Percentiles rank a stretch among this genome's conserved stretches.
These are phyloP conservation scores for Tetragnatha montana DNA, from an alignment of 2,888 invertebrate genomes.

Conservation along the genomic window DNA sequence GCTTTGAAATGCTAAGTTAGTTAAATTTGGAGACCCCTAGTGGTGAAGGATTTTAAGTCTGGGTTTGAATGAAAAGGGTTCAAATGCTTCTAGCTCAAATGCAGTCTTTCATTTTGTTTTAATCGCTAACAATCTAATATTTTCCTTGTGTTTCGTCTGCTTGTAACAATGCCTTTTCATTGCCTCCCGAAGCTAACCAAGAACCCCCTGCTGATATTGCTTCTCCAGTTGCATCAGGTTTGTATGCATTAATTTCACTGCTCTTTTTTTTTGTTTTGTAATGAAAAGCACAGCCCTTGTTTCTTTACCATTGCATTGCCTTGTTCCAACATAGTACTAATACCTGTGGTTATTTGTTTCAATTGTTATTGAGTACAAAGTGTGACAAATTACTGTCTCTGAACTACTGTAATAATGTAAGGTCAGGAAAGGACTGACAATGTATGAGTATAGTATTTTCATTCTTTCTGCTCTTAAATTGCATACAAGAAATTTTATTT, in stretches of 20 bases:
- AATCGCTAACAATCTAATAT: neutral
- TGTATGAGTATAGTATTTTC: too few relatives aligned
- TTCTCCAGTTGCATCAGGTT: slow-evolving; percentile 54
- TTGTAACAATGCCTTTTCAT: slow-evolving; percentile 24
- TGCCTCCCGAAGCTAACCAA: slow-evolving; percentile 61
- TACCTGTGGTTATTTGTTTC: too few relatives aligned
- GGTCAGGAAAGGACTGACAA: too few relatives aligned
- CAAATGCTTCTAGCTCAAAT: too few relatives aligned
- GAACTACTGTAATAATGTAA: too few relatives aligned
- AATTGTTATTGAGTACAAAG: too few relatives aligned
- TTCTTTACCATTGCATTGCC: neutral
- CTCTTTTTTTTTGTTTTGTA: neutral
- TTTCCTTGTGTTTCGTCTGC: slow-evolving; percentile 2
- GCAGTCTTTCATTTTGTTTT: neutral
- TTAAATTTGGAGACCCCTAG: neutral
- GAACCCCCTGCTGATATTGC: slow-evolving; percentile 50
- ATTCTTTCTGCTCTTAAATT: too few relatives aligned
- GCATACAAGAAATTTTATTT: too few relatives aligned
- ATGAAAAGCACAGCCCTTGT: neutral
- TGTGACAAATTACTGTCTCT: too few relatives aligned
- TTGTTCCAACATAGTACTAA: neutral
- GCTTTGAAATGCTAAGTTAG: neutral
- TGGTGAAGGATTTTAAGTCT: too few relatives aligned
- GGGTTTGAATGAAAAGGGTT: too few relatives aligned
- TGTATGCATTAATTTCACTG: slow-evolving; percentile 38